phyloP scores from a whole-genome alignment of 1,140 invertebrate genomes.

The Ceratina australensis region DNA sequence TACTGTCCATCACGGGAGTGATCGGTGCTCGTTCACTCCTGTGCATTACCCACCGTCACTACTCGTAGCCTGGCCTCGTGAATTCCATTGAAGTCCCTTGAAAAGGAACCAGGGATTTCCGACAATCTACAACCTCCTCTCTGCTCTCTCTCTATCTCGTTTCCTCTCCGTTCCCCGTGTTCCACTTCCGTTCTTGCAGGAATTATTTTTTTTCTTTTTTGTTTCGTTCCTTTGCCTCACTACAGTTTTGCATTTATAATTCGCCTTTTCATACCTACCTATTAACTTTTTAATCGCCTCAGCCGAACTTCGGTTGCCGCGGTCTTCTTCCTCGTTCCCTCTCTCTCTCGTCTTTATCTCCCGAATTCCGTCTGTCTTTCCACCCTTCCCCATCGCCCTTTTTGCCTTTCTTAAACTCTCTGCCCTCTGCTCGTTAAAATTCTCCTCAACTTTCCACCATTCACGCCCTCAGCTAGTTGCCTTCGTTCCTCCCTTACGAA shows the following conservation, averaged over 20 bases:
- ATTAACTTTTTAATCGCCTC: constrained; percentile 33
- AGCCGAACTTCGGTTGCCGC: constrained; percentile 3
- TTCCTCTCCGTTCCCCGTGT: not conserved
- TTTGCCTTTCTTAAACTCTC: not conserved
- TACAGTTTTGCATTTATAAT: constrained; percentile 30
- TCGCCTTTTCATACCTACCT: constrained; percentile 4
- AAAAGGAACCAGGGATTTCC: constrained; percentile 13
- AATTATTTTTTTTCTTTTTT: not conserved
- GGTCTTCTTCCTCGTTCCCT: not conserved
- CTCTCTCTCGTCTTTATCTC: not conserved
- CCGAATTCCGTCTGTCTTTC: not conserved
- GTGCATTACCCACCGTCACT: not conserved
- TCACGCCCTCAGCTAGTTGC: not conserved
- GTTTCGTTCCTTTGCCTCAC: not conserved
- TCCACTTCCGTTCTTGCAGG: not conserved
- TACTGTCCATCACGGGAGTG: constrained; percentile 34
- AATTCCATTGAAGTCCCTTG: not conserved
- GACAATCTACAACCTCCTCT: not conserved
- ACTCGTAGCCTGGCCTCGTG: not conserved
- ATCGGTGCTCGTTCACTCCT: constrained; percentile 12
- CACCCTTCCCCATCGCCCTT: not conserved
- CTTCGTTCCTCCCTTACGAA: not conserved
- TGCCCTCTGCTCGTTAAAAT: constrained; percentile 19
- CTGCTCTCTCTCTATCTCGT: not conserved
- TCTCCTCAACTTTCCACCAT: not conserved